Evolutionary conservation across 2,797 vertebrate species (phyloP), one percentile per base, ranked within the genome.

Genomic region (Leptoclinus maculatus): DNA sequence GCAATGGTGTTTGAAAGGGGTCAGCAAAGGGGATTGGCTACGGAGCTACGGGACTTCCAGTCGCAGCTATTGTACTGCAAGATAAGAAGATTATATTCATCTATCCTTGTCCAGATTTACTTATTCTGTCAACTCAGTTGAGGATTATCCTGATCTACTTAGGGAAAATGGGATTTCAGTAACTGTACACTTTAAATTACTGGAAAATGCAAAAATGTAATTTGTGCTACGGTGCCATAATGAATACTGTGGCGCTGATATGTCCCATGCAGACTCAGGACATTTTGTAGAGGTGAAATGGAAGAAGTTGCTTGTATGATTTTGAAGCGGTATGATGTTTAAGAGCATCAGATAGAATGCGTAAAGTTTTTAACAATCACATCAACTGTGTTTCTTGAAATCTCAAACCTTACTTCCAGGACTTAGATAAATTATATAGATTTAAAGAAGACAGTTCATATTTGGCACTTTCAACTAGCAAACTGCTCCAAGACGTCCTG

Each of bases 131-230:
- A 84, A 87, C 87, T 86, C 86, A 89, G 70, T 2, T 21, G 64
- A 76, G 89, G 92, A 94, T 94, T 91, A 94, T 83, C 75, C 85
- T 84, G 79, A 92, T 91, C 89, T 88, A 83, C 87, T 93, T 92
- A 89, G 68, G 72, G 88, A 58, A 91, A 90, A 93, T 92, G 72
- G 88, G 87, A 91, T 92, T 91, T 87, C 57, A 85, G 82, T 79
- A 49, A 82, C 79, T 85, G 78, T 73, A 75, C 71, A 78, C 68
- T 83, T 84, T 81, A 85, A 84, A 84, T 80, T 91, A 86, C 89
- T 87, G 81, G 53, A 80, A 85, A 83, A 88, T 85, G 82, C 82
- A 25, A 76, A 82, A 87, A 89, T 87, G 76, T 86, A 51, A 78
- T 60, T 88, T 88, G 74, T 69, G 66, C 79, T 29, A 32, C 14